Evolutionary conservation across 1,140 invertebrate genomes (phyloP), one percentile per base, ranked within the genome.

Genomic region (Apis dorsata): DNA sequence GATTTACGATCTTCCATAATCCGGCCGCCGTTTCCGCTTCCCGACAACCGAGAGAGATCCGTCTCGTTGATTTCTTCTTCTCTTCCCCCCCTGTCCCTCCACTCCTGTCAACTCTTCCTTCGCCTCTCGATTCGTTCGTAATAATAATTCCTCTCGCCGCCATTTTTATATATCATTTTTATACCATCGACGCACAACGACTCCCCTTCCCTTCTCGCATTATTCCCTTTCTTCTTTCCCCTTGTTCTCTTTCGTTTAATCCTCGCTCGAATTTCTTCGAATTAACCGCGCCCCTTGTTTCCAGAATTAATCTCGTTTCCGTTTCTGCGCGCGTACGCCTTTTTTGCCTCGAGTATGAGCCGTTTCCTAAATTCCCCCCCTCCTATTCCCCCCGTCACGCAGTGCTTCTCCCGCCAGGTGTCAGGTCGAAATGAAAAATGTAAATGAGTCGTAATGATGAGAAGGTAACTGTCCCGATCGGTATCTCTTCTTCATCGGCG

Each of bases 341-440:
- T 68, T 49, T 65, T 17, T n/a, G 4, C 15, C 34, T 82, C 15
- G 19, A 10, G 2, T 34, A 24, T 65, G 13, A n/a, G 15, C 44
- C 28, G 53, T 60, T 77, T 74, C 55, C 44, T 55, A 66, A 49
- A 65, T 63, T 55, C 71, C 71, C 69, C 19, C 13, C 21, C 24
- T 24, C 15, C 19, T 24, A 4, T 9, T 53, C 17, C n/a, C 60
- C n/a, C 28, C 73, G 80, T 82, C 80, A 82, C 80, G 80, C 73
- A 21, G 55, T 34, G 73, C 49, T 62, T 69, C 72, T 70, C 51
- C 51, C 49, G 85, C 86, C 88, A 89, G 88, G 88, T 89, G 88
- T 86, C 75, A 85, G 81, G 49, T 84, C 76, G 79, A 85, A 89
- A 87, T 89, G 88, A 86, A 83, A 87, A 89, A 89, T 89, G 88